Percentiles rank a stretch among this genome's conserved stretches.
Conservation (phyloP, 64 coral and sea anemone genomes). For the Montipora capricornis region DNA sequence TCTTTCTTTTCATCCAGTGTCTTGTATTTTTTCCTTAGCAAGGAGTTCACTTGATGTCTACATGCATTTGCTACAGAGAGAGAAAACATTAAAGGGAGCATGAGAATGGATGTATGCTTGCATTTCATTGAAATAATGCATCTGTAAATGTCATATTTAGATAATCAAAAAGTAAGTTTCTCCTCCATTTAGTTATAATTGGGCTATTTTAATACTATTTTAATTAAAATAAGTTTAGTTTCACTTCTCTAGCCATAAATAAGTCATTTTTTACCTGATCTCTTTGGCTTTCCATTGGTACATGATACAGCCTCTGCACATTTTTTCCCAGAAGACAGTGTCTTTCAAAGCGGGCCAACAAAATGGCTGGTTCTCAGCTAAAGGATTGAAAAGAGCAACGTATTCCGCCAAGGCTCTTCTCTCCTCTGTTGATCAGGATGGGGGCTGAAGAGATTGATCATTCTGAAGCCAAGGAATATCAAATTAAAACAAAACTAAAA, state of each 20-base stretch:
- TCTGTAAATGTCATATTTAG: neutral
- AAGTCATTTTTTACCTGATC: slow-evolving; percentile 7
- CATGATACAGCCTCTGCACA: slow-evolving; percentile 65
- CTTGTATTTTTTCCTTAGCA: slow-evolving; percentile 18
- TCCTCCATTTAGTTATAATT: neutral
- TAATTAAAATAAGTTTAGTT: too few species aligned
- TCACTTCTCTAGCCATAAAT: too few species aligned
- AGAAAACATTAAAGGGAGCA: slow-evolving; percentile 5
- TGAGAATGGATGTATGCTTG: neutral
- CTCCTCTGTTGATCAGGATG: slow-evolving; percentile 26
- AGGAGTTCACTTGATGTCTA: slow-evolving; percentile 19
- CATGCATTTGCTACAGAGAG: slow-evolving; percentile 48
- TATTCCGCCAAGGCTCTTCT: slow-evolving; percentile 40
- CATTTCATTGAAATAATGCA: neutral
- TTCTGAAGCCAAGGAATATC: neutral
- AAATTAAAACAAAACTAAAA: neutral
- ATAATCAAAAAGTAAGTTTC: too few species aligned
- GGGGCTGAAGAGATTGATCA: neutral
- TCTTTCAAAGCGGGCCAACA: slow-evolving; percentile 36
- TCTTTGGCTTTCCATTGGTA: slow-evolving; percentile 32
- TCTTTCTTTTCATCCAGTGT: slow-evolving; percentile 25
- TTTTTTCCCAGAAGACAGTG: slow-evolving; percentile 35
- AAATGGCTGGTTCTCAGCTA: slow-evolving; percentile 4
- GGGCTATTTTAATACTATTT: too few species aligned
- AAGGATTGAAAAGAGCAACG: slow-evolving; percentile 30